Evolutionary conservation across 2,797 vertebrate genomes (phyloP), one percentile per base, ranked within the genome.

Genomic region (Micrastur ruficollis): DNA sequence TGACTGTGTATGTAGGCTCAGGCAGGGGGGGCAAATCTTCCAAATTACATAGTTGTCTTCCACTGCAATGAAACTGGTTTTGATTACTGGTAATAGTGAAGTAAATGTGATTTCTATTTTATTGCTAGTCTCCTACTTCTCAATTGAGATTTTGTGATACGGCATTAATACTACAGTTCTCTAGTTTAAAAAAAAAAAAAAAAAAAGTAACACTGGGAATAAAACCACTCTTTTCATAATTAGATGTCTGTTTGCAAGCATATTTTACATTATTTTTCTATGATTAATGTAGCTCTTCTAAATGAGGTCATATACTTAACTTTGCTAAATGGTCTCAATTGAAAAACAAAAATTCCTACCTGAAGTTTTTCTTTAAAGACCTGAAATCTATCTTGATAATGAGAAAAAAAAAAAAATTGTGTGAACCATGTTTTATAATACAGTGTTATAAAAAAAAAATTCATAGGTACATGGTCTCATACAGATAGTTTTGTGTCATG

Each of bases 41-140:
- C 42, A 90, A 79, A 91, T 90, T 71, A 86, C 92, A 73, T 26
- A 88, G 62, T 23, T 86, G 63, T 86, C 70, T 61, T 80, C 49
- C 22, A 40, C 38, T 56, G 47, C 29, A 40, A 31, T 8, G 36
- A 86, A 91, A 52, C 46, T 59, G 80, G n/a, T 89, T 93, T 97
- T 96, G 92, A 85, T 93, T 86, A 90, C 80, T 86, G 91, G 76
- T 86, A 96, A 31, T 61, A 84, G 71, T 17, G 49, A 91, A 95
- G 93, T 81, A 74, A 92, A 91, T 95, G 81, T 95, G 87, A 93
- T 97, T 97, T 97, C 97, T 92, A 73, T 95, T 95, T 96, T 86
- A 76, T 56, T 90, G 65, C 67, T 63, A 21, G 14, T 91, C 53
- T 91, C 80, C 56, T 53, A 89, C 71, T 90, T 89, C 81, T 80